phyloP scores from a whole-genome alignment of 1,140 invertebrate genomes.

The Drosophila parvula region DNA sequence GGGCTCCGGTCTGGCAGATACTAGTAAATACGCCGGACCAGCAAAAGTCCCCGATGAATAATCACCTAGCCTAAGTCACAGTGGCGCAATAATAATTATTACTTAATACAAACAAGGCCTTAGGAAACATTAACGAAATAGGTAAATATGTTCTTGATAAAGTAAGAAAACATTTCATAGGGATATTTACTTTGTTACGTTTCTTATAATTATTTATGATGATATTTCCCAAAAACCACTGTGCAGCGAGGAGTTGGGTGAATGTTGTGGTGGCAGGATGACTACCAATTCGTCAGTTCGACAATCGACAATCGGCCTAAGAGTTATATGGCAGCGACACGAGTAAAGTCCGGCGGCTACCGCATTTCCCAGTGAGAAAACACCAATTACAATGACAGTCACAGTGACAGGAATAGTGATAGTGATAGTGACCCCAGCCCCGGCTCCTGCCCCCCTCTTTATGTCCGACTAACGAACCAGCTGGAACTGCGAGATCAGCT shows the following conservation, averaged over 20 bases:
- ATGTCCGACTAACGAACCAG: slow-evolving; percentile 34
- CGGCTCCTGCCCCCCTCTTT: not conserved
- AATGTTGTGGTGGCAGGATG: slow-evolving; percentile 12
- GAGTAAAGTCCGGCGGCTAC: slow-evolving; percentile 50
- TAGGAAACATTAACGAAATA: not conserved
- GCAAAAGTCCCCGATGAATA: slow-evolving; percentile 54
- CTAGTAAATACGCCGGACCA: slow-evolving; percentile 39
- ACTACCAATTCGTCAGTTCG: slow-evolving; percentile 30
- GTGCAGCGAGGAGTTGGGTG: not conserved
- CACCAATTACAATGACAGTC: slow-evolving; percentile 20
- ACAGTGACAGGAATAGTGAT: slow-evolving; percentile 26
- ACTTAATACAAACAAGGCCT: not conserved
- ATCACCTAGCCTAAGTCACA: slow-evolving; percentile 28
- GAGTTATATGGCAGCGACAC: slow-evolving; percentile 37
- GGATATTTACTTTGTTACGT: too few species aligned
- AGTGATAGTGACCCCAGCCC: slow-evolving; percentile 17
- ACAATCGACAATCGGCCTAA: slow-evolving; percentile 35
- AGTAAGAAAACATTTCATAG: not conserved
- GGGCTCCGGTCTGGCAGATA: slow-evolving; percentile 53
- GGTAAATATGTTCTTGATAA: not conserved
- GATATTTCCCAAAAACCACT: not conserved
- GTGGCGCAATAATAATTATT: slow-evolving; percentile 14
- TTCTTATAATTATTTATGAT: not conserved
- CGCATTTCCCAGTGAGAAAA: slow-evolving; percentile 33
- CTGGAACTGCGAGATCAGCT: slow-evolving; percentile 39